These are phyloP conservation scores for Sternotherus odoratus DNA, from an alignment of 2,797 vertebrate species.

Conservation along the genomic window DNA sequence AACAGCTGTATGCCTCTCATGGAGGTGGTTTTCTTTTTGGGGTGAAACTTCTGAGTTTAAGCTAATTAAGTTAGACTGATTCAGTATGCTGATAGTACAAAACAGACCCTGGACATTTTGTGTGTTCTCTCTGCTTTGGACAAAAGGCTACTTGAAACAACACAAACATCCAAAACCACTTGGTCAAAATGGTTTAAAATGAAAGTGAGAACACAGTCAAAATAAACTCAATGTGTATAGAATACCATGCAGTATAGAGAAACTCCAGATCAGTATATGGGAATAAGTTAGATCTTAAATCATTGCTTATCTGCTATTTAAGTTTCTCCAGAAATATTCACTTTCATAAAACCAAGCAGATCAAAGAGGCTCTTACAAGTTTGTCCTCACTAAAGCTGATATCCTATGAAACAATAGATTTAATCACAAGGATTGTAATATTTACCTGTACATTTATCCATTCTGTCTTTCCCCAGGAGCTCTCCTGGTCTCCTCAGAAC, in stretches of 20 bases:
- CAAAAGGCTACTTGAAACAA: neutral
- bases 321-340: neutral
- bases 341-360: neutral
- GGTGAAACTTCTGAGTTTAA: too few species aligned
- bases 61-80: too few species aligned
- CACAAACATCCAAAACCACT: neutral
- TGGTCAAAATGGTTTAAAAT: neutral
- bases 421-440: neutral
- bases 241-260: neutral
- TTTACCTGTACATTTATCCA: neutral
- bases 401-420: neutral
- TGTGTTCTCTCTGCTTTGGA: neutral
- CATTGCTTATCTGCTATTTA: neutral
- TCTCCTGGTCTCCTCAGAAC: neutral
- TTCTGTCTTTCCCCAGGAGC: neutral
- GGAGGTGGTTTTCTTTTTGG: too few species aligned
- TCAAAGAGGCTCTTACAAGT: neutral
- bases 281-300: neutral
- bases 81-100: neutral
- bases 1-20: too few species aligned
- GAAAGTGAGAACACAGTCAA: neutral
- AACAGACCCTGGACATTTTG: neutral
- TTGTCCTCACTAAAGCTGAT: neutral
- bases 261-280: neutral
- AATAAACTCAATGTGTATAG: neutral